Base-by-base conservation (phyloP, 2,113 vertebrate species). In the Prionailurus viverrinus region DNA sequence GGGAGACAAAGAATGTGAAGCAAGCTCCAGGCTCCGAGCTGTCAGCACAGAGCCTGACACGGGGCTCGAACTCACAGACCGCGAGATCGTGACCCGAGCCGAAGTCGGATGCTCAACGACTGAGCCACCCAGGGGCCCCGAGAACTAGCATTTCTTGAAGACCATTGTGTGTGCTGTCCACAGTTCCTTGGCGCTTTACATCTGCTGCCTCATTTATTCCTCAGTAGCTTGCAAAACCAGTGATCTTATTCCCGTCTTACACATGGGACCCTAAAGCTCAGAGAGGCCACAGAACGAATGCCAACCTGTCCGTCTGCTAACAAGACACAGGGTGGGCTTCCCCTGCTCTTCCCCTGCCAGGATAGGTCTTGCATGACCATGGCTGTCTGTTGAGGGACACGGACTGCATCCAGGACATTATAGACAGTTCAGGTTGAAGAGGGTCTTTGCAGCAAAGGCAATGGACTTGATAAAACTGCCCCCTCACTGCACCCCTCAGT, bases 401-500 rank as follows among this genome's bases (percentile, higher is more conserved):
- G 3, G 14, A 6, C n/a, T 4, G 18, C 15, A 23, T 15, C 33
- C 19, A 58, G 89, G 19, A 33, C 51, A 0, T 39, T 8, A 25
- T 1, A 88, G 68, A 61, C 18, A 23, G 39, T 69, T 39, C 29
- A 31, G 58, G 33, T 27, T 16, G 18, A 73, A 73, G 18, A 79
- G 27, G 51, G 33, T 94, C 71, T 51, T 18, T 51, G 39, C 1
- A 48, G 85, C 95, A 91, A 76, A 93, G 36, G 41, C 19, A 36
- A 39, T 63, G 39, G n/a, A 45, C 58, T 19, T 68, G 68, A 78
- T 11, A 23, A 78, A 89, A 82, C 71, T 1, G 7, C 12, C n/a
- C 16, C 29, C 6, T 45, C 15, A 2, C 18, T 0, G 0, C 31
- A n/a, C 11, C 69, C 27, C 27, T 13, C 6, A 25, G 27, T 29